phyloP scores from a whole-genome alignment of 2,113 vertebrate genomes.

The Larimichthys polyactis region DNA sequence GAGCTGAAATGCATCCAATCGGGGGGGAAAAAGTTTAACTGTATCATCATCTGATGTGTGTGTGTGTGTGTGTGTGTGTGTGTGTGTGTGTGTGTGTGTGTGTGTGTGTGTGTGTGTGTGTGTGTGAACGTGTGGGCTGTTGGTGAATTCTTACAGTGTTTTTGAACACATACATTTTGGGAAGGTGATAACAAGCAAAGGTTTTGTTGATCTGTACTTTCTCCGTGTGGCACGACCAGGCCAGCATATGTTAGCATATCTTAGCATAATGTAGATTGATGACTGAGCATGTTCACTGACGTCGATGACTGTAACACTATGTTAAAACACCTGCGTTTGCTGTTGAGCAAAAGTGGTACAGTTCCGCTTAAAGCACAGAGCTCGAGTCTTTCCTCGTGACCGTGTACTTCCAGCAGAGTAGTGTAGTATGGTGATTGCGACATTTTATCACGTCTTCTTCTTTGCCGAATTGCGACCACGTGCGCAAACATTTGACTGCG shows the following conservation, averaged over 20 bases:
- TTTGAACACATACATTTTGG: background rate
- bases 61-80: background rate
- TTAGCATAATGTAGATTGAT: background rate
- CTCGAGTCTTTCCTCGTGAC: background rate
- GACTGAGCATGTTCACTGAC: background rate
- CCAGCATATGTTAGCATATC: background rate
- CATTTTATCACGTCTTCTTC: no score
- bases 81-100: background rate
- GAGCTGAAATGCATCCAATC: conserved; percentile 6
- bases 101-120: background rate
- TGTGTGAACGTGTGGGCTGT: background rate
- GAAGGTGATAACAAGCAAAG: background rate
- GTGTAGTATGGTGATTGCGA: no score
- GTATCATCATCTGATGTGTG: background rate
- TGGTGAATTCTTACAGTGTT: background rate
- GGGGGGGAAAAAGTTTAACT: background rate
- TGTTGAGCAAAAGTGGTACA: background rate
- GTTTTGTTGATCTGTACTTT: background rate
- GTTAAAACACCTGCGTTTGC: background rate
- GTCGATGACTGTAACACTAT: background rate
- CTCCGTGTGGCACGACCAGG: background rate
- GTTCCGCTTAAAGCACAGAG: background rate
- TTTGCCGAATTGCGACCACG: no score
- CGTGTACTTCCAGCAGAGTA: no score
- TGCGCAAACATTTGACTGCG: no score